Base-by-base conservation (phyloP, 2,797 vertebrate genomes). In the Craterocephalus amniculus region DNA sequence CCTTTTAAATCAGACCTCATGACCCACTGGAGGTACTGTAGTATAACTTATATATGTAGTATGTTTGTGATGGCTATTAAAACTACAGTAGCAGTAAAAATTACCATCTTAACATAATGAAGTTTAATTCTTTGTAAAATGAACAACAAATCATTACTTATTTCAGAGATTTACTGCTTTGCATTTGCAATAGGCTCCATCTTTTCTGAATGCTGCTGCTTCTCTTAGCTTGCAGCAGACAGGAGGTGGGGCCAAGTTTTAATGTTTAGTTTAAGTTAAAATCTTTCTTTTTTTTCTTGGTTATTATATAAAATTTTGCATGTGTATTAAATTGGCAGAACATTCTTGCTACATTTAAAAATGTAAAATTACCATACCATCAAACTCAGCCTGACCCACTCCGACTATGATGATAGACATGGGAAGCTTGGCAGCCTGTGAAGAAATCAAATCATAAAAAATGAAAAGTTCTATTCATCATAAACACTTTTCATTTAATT, bases 361-460 rank as follows among this genome's bases (percentile, higher is more conserved):
- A 48, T 22, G n/a, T 45, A 3, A 67, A 34, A 11, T 40, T 24
- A 65, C 38, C 88, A 76, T 94, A 99, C 97, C 97, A 1, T 99
- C 97, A 20, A 99, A 99, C 87, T 98, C 97, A 0, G 97, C 97
- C 85, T 97, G 97, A 76, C 97, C 97, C 20, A 98, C 97, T 55
- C 97, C 97, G 2, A 98, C 93, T 35, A 99, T 98, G 87, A 98
- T 98, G 92, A 99, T 98, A 76, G 97, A 98, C 97, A 98, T 98
- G 34, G 97, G 97, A 57, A 98, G 95, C 86, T 96, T 97, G 81
- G 97, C 97, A 43, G 95, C 97, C 97, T 99, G 90, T 27, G 63
- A 74, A 86, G 40, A 74, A 72, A 86, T 58, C 24, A 60, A 63
- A 75, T 57, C 34, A 78, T 6, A 63, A 36, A 0, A 63, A 13